Evolutionary conservation across 2,888 invertebrate genomes (phyloP).

Genomic region (Catocala fraxini): DNA sequence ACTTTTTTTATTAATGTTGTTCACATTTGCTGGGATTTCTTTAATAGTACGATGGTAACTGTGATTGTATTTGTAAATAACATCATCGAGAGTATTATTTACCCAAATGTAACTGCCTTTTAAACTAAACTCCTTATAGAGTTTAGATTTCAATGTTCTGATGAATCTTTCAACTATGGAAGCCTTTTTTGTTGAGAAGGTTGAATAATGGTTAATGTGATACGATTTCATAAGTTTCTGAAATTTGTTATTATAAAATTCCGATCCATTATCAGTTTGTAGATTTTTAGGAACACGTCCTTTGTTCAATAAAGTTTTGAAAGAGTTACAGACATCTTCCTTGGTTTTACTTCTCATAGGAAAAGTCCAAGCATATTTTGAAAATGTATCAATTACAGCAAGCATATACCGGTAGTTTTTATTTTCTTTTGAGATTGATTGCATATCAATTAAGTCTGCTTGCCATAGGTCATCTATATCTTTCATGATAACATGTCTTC

Average conservation of each 20-base stretch:
- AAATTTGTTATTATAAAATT: conserved; percentile 50
- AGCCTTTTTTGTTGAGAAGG: conserved; percentile 6
- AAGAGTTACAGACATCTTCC: no score
- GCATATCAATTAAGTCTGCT: no score
- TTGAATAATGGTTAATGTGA: conserved; percentile 44
- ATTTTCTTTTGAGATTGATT: no score
- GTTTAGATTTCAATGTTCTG: conserved; percentile 15
- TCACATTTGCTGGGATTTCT: not conserved
- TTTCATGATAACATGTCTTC: no score
- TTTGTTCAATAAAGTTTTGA: no score
- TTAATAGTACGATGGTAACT: no score
- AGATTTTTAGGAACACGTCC: conserved; percentile 15
- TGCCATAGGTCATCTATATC: no score
- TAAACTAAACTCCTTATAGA: conserved; percentile 10
- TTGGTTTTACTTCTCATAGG: no score
- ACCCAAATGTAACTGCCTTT: conserved; percentile 19
- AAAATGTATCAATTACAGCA: no score
- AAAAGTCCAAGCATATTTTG: no score
- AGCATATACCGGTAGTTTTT: no score
- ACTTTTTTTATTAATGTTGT: not conserved
- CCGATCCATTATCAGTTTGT: conserved; percentile 40
- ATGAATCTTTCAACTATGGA: conserved; percentile 1
- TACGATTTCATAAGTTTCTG: conserved; percentile 44
- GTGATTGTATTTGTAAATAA: no score
- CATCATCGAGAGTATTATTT: conserved; percentile 6